Conservation (phyloP, 2,888 invertebrate genomes). For the Ormyrus labotus region DNA sequence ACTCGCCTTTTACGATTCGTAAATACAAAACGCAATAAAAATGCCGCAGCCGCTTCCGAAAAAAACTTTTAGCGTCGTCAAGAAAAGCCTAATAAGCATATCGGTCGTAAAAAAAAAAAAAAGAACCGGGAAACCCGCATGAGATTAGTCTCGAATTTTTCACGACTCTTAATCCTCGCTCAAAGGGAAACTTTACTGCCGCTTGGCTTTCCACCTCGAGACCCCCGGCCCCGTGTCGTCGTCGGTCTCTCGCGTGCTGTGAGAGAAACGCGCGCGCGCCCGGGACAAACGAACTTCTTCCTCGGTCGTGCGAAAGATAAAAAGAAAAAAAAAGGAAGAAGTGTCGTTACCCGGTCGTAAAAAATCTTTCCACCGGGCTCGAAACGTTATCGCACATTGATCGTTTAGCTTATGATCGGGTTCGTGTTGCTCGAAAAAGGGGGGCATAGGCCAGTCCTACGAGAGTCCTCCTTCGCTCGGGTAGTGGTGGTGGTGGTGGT, state of each 20-base stretch:
- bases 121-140: neutral
- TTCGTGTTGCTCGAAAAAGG: conserved; percentile 17
- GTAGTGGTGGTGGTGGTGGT: neutral
- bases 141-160: conserved; percentile 30
- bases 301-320: conserved; percentile 3
- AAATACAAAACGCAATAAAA: too few relatives aligned
- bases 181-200: conserved; percentile 12
- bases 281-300: neutral
- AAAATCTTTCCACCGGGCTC: conserved; percentile 18
- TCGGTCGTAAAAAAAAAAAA: conserved; percentile 23
- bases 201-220: neutral
- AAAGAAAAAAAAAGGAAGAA: neutral
- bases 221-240: too few relatives aligned
- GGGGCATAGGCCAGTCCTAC: conserved; percentile 10
- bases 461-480: neutral
- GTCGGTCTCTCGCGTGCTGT: neutral
- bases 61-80: neutral
- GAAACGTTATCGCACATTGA: conserved; percentile 31
- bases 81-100: conserved; percentile 31
- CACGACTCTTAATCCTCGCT: conserved; percentile 32
- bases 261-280: neutral
- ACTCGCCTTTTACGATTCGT: too few relatives aligned
- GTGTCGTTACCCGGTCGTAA: conserved; percentile 35
- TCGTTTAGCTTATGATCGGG: conserved; percentile 16
- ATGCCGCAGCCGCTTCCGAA: too few relatives aligned